Evolutionary conservation across 1,140 invertebrate genomes (phyloP).

Genomic region (Diachasmimorpha longicaudata): DNA sequence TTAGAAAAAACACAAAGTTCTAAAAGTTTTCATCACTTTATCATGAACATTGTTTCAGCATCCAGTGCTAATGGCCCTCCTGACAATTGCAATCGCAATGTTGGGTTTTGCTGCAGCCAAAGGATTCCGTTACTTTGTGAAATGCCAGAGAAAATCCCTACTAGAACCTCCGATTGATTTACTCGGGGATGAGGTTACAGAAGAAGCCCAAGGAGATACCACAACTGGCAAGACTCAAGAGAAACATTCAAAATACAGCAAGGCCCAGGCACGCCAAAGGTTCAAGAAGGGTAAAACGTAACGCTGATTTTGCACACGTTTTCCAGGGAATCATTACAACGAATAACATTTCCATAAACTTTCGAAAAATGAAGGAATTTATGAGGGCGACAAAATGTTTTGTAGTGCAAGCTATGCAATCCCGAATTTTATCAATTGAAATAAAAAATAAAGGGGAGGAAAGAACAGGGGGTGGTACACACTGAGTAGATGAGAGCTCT

Average conservation of each 20-base stretch:
- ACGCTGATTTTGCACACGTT: background rate
- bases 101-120: slow-evolving; percentile 67
- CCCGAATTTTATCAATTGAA: no score
- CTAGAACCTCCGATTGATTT: slow-evolving; percentile 66
- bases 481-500: no score
- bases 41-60: slow-evolving; percentile 56
- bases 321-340: background rate
- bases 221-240: slow-evolving; percentile 43
- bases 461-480: no score
- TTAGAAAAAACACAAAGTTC: no score
- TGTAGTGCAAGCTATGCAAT: no score
- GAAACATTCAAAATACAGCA: slow-evolving; percentile 66
- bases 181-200: slow-evolving; percentile 33
- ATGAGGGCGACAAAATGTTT: no score
- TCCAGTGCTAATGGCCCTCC: slow-evolving; percentile 67
- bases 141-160: slow-evolving; percentile 63
- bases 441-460: no score
- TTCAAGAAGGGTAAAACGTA: slow-evolving; percentile 72
- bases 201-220: slow-evolving; percentile 44
- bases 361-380: no score
- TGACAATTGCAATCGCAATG: slow-evolving; percentile 67
- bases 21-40: no score
- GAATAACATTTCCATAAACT: no score
- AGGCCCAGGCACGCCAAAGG: slow-evolving; percentile 73
- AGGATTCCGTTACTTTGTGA: slow-evolving; percentile 65